A percentile compares a stretch with the other conserved stretches of the same genome.
Evolutionary conservation across 2,888 invertebrate species (phyloP).

Genomic region (Nemotelus pantherinus): DNA sequence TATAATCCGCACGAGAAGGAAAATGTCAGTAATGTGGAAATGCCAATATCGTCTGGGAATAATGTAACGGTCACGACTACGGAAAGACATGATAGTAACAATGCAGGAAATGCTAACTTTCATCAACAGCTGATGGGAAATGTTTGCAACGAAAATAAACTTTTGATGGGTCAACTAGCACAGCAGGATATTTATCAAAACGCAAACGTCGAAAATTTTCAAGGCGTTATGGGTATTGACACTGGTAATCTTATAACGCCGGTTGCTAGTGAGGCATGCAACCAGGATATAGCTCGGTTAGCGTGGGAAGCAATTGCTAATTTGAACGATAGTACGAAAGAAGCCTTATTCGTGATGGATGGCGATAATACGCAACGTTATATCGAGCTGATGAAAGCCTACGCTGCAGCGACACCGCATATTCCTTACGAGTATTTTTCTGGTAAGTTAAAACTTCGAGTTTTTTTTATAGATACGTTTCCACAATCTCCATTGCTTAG

Average conservation of each 20-base stretch:
- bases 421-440: constrained; percentile 39
- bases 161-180: neutral
- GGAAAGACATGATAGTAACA: neutral
- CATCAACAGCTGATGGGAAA: neutral
- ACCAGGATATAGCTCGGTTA: constrained; percentile 24
- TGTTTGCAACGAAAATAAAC: neutral
- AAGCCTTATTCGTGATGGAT: constrained; percentile 33
- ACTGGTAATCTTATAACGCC: neutral
- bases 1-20: constrained; percentile 51
- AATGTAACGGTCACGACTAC: neutral
- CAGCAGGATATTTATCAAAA: neutral
- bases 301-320: constrained; percentile 29
- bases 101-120: neutral
- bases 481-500: no score
- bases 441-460: constrained; percentile 26
- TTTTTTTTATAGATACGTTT: neutral
- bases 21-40: neutral
- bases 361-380: constrained; percentile 34
- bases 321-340: neutral
- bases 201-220: neutral
- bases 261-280: neutral
- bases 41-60: neutral
- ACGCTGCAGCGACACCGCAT: neutral
- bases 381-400: constrained; percentile 36
- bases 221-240: neutral